Conservation (phyloP, 1,140 invertebrate species). For the Ericerus pela region DNA sequence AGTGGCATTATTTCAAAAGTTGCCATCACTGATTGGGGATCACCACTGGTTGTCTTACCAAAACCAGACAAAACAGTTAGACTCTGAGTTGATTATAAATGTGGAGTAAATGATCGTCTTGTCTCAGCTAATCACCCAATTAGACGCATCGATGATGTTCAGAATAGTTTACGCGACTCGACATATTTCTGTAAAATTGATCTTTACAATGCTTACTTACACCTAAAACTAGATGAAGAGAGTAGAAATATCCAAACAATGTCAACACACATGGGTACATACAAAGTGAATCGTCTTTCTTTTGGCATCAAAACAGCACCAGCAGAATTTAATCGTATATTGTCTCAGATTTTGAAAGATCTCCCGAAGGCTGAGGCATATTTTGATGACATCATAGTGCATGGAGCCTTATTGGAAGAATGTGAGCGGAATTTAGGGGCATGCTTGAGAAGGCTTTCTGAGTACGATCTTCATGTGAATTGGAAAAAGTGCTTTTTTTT, state of each 20-base stretch:
- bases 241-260: slow-evolving; percentile 28
- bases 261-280: slow-evolving; percentile 28
- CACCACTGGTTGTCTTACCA: slow-evolving; percentile 30
- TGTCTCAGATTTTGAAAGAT: slow-evolving; percentile 30
- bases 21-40: slow-evolving; percentile 28
- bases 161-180: slow-evolving; percentile 14
- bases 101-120: slow-evolving; percentile 20
- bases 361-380: slow-evolving; percentile 24
- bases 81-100: slow-evolving; percentile 36
- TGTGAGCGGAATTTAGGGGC: neutral
- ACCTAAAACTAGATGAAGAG: slow-evolving; percentile 24
- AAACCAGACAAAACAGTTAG: slow-evolving; percentile 28
- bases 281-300: slow-evolving; percentile 29
- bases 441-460: slow-evolving; percentile 4
- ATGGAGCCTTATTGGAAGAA: slow-evolving; percentile 21
- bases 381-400: slow-evolving; percentile 26
- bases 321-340: slow-evolving; percentile 35
- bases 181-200: slow-evolving; percentile 25
- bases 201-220: slow-evolving; percentile 26
- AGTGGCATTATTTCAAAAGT: slow-evolving; percentile 24
- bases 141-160: slow-evolving; percentile 15
- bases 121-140: slow-evolving; percentile 11
- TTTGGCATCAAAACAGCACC: slow-evolving; percentile 36
- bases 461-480: slow-evolving; percentile 19
- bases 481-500: slow-evolving; percentile 17